Percentiles rank a stretch among this genome's conserved stretches.
Evolutionary conservation across 2,113 vertebrate species (phyloP).

Genomic region (Merops nubicus): DNA sequence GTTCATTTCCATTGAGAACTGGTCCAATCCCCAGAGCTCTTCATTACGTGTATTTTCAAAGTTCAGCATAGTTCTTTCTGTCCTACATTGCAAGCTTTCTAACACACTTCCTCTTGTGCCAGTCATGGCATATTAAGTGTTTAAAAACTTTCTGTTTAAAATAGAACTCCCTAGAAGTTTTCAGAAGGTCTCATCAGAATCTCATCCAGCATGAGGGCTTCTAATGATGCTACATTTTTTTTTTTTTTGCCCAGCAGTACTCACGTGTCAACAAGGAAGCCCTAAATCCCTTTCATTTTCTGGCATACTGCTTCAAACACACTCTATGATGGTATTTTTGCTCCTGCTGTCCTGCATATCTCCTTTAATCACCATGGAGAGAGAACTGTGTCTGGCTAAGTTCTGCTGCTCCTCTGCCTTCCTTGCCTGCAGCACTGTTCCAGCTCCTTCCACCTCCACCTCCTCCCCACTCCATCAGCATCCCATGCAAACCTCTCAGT

Average conservation of each 20-base stretch:
- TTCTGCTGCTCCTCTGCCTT: neutral
- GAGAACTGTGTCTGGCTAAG: neutral
- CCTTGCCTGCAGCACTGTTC: neutral
- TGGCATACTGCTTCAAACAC: neutral
- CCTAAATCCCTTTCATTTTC: neutral
- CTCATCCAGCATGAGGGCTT: neutral
- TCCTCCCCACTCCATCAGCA: neutral
- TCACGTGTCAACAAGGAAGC: neutral
- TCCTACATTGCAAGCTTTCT: slow-evolving; percentile 34
- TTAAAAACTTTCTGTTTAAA: slow-evolving; percentile 30
- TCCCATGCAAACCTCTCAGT: neutral
- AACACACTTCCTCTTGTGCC: neutral
- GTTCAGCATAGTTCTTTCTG: slow-evolving; percentile 35
- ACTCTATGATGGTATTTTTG: neutral
- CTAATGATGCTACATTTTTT: neutral
- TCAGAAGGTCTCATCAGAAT: neutral
- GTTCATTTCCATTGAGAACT: slow-evolving; percentile 29
- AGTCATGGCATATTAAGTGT: slow-evolving; percentile 12
- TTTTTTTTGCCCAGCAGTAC: neutral
- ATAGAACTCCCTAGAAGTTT: neutral
- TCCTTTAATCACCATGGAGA: neutral
- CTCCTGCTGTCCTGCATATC: neutral
- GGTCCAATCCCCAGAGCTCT: slow-evolving; percentile 34
- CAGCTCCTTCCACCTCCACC: neutral
- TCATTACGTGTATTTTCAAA: slow-evolving; percentile 40